phyloP scores from a whole-genome alignment of 1,140 invertebrate genomes.

The Leptinotarsa lineolata region DNA sequence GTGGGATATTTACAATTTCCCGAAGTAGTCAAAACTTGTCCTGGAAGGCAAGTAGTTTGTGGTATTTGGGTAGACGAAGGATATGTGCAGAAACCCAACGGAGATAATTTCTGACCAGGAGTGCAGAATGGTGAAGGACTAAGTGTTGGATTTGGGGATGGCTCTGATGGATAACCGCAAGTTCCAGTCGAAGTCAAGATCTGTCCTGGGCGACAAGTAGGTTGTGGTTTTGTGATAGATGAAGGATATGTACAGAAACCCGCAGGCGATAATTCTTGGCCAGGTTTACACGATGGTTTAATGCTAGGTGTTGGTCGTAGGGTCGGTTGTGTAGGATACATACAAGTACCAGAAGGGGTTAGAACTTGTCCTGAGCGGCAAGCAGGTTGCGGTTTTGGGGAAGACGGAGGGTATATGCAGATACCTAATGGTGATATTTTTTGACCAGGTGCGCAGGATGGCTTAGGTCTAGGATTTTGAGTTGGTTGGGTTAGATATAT shows the following conservation, averaged over 20 bases:
- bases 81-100: constrained; percentile 6
- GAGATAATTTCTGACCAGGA: constrained; percentile 12
- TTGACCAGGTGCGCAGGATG: not conserved
- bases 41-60: constrained; percentile 4
- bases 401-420: not conserved
- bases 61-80: not conserved
- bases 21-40: constrained; percentile 11
- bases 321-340: not conserved
- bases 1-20: constrained; percentile 14
- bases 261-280: constrained; percentile 9
- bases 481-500: too few species aligned
- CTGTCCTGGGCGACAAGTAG: constrained; percentile 16
- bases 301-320: constrained; percentile 5
- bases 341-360: constrained; percentile 2
- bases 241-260: constrained; percentile 10
- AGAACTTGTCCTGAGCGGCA: not conserved
- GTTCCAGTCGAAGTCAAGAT: not conserved
- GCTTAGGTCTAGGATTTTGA: too few species aligned
- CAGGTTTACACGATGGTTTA: constrained; percentile 12
- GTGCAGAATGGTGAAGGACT: not conserved
- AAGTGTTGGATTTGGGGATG: not conserved
- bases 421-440: constrained; percentile 4
- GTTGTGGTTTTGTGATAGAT: not conserved
- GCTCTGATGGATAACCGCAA: constrained; percentile 2
- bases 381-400: not conserved